Evolutionary conservation across 2,888 invertebrate genomes (phyloP).

Genomic region (Lycocerus yunnanus): DNA sequence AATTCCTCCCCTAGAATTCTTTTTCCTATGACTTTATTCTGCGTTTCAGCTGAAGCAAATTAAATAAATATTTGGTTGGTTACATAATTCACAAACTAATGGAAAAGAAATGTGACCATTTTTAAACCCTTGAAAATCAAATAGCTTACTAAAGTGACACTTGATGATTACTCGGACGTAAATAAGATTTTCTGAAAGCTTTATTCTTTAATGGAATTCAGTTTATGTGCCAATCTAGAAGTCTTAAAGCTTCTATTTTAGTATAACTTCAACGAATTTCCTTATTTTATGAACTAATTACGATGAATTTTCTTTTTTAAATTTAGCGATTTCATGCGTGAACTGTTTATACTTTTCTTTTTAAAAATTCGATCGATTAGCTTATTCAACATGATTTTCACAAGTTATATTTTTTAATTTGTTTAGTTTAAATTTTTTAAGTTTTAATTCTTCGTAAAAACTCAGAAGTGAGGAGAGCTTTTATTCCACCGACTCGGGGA

Average conservation of each 20-base stretch:
- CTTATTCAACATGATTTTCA: background rate
- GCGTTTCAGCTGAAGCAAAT: background rate
- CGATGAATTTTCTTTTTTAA: background rate
- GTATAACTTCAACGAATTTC: background rate
- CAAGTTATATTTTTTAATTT: background rate
- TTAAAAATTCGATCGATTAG: background rate
- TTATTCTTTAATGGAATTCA: constrained; percentile 27
- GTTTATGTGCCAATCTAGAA: constrained; percentile 17
- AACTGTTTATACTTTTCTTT: background rate
- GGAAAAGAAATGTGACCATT: constrained; percentile 44
- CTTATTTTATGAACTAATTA: background rate
- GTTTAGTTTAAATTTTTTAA: background rate
- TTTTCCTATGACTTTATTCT: background rate
- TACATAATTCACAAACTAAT: constrained; percentile 47
- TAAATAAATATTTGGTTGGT: constrained; percentile 21
- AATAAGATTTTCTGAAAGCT: constrained; percentile 19
- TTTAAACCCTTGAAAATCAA: constrained; percentile 27
- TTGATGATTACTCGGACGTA: constrained; percentile 31
- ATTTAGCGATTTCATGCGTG: background rate
- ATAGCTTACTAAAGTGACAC: constrained; percentile 28
- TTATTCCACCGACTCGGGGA: background rate
- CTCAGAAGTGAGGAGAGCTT: background rate
- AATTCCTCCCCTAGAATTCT: background rate
- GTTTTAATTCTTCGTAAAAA: no score
- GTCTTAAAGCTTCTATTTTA: constrained; percentile 5